Base-by-base conservation (phyloP, 2,888 invertebrate genomes). In the Mimumesa dahlbomi region DNA sequence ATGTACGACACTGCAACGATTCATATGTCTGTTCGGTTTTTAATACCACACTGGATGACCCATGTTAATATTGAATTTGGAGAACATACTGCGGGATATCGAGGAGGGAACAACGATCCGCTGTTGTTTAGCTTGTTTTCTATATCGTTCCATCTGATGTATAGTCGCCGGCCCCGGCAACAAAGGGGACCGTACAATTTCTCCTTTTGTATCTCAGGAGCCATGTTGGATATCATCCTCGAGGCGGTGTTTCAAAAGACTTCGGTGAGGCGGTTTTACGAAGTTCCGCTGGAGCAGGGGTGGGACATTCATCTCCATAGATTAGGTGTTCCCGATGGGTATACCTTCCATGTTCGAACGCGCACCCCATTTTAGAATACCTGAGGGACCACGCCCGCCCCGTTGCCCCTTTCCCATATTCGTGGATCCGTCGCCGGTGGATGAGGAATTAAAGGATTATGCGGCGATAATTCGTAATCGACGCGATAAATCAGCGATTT, bases 351-450 rank as follows among this genome's bases (percentile, higher is more conserved):
- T 67, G 65, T 65, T 42, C 58, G 34, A 63, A 71, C 43, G 49
- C 58, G 49, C 36, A 49, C 52, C 43, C 64, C 56, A 66, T 66
- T 57, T 61, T 62, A 48, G 63, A 64, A 73, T 84, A 83, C 81
- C 84, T 82, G 80, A 59, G 74, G 65, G 16, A 59, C 82, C 81
- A 84, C 82, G 83, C 83, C 83, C 84, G 81, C 62, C 52, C n/a
- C n/a, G n/a, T n/a, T n/a, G n/a, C n/a, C n/a, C n/a, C 56, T 53
- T 46, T 63, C 31, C 7, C 67, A n/a, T 18, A 18, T 13, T 21
- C 42, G 34, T 57, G 34, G 9, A 3, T n/a, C 34, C 9, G 34
- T 9, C 9, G 11, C 11, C 34, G 34, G 9, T 9, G 7, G 18
- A 7, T 42, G 2, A 42, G 14, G 40, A 49, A 61, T 69, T 43